phyloP scores from a whole-genome alignment of 2,797 vertebrate species.

The Aphelocoma californica region DNA sequence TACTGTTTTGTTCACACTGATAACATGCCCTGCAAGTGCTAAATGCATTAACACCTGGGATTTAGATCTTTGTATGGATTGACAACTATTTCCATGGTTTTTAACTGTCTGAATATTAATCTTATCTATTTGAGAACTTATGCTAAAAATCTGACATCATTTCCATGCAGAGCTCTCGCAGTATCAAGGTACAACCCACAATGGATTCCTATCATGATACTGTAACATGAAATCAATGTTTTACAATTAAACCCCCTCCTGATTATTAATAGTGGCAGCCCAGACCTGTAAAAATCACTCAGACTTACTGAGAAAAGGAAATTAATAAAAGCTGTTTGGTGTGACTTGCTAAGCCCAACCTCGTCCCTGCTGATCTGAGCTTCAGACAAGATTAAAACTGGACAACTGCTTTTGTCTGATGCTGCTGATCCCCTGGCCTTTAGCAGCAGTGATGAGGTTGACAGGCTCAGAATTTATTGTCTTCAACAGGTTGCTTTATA shows the following conservation, averaged over 20 bases:
- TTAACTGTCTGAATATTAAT: background rate
- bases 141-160: background rate
- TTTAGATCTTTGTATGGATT: background rate
- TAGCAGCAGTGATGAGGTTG: conserved; percentile 29
- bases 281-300: background rate
- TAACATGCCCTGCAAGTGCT: background rate
- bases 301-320: background rate
- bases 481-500: conserved; percentile 66
- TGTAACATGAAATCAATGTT: background rate
- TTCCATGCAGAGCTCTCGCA: background rate
- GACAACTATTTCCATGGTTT: background rate
- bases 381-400: conserved; percentile 30
- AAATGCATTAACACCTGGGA: background rate
- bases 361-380: background rate
- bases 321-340: background rate
- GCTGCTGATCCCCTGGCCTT: conserved; percentile 41
- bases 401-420: conserved; percentile 38
- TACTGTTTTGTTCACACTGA: background rate
- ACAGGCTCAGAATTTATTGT: conserved; percentile 57
- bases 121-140: background rate
- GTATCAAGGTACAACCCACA: background rate
- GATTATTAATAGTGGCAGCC: background rate
- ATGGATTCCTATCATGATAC: background rate
- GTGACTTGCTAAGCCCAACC: background rate
- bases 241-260: background rate